Evolutionary conservation across 2,113 vertebrate species (phyloP).

Genomic region (Geothlypis trichas): DNA sequence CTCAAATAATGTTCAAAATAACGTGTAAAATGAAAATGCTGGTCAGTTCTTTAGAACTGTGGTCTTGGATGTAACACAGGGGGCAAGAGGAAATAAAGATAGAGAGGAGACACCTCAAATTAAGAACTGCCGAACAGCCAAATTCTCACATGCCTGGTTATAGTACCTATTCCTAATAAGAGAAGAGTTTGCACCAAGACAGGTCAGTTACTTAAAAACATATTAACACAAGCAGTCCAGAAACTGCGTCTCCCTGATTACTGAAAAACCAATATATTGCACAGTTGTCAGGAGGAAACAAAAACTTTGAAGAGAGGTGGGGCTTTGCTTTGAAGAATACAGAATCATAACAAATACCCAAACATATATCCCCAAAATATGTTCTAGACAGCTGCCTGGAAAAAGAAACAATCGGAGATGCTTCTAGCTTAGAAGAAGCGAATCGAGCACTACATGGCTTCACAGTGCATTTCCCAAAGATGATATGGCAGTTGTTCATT

Average conservation of each 20-base stretch:
- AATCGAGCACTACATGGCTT: not conserved
- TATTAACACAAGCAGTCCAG: not conserved
- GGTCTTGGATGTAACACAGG: not conserved
- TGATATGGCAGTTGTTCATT: not conserved
- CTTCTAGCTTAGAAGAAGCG: not conserved
- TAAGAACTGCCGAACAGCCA: not conserved
- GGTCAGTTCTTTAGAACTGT: not conserved
- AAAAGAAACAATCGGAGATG: not conserved
- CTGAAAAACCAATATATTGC: not conserved
- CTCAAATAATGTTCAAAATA: not conserved
- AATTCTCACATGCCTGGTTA: not conserved
- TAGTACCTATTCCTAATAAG: not conserved
- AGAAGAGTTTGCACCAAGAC: not conserved
- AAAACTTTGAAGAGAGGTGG: not conserved
- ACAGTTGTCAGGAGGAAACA: not conserved
- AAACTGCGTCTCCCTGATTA: not conserved
- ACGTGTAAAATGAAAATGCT: not conserved
- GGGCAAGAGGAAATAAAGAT: accelerated
- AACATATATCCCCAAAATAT: not conserved
- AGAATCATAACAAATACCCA: not conserved
- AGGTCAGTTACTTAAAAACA: not conserved
- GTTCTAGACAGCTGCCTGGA: not conserved
- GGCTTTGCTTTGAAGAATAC: not conserved
- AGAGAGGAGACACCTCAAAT: not conserved
- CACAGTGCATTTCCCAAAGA: not conserved